A percentile compares a stretch with the other conserved stretches of the same genome.
Conservation (phyloP, 1,140 invertebrate genomes). For the Pinna nobilis region DNA sequence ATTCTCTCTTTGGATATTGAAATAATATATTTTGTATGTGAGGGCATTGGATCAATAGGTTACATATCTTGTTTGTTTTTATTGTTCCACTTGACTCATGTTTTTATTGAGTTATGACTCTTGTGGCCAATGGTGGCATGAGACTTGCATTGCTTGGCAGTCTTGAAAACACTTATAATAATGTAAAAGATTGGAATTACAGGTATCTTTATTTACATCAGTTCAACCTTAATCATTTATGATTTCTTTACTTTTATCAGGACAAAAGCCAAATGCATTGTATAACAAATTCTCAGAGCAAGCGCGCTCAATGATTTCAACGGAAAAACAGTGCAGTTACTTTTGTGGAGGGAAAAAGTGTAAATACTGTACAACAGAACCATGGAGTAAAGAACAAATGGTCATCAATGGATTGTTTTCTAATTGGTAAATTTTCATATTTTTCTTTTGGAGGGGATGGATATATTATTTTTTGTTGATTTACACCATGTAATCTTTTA, state of each 20-base stretch:
- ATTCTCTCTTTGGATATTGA: too few relatives aligned
- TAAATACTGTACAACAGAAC: conserved; percentile 84
- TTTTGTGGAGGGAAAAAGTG: conserved; percentile 85
- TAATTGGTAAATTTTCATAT: conserved; percentile 83
- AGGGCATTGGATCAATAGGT: too few relatives aligned
- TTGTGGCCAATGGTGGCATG: too few relatives aligned
- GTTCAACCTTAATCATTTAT: neutral
- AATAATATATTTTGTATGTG: too few relatives aligned
- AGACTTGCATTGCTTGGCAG: too few relatives aligned
- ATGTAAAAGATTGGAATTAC: too few relatives aligned
- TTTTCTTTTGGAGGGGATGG: too few relatives aligned
- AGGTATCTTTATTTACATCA: neutral
- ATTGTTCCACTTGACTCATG: too few relatives aligned
- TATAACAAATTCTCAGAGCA: conserved; percentile 58
- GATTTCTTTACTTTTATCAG: conserved; percentile 34
- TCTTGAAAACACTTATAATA: too few relatives aligned
- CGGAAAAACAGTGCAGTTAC: conserved; percentile 56
- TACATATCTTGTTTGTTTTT: too few relatives aligned
- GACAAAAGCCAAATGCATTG: conserved; percentile 41
- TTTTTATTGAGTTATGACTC: too few relatives aligned
- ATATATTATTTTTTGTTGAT: too few relatives aligned
- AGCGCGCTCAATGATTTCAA: conserved; percentile 49
- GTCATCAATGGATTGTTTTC: conserved; percentile 88
- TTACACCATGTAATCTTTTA: neutral
- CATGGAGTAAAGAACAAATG: conserved; percentile 81